A percentile compares a stretch with the other conserved stretches of the same genome.
These are phyloP conservation scores for Thunnus maccoyii DNA, from an alignment of 2,113 vertebrate genomes.

Conservation along the genomic window DNA sequence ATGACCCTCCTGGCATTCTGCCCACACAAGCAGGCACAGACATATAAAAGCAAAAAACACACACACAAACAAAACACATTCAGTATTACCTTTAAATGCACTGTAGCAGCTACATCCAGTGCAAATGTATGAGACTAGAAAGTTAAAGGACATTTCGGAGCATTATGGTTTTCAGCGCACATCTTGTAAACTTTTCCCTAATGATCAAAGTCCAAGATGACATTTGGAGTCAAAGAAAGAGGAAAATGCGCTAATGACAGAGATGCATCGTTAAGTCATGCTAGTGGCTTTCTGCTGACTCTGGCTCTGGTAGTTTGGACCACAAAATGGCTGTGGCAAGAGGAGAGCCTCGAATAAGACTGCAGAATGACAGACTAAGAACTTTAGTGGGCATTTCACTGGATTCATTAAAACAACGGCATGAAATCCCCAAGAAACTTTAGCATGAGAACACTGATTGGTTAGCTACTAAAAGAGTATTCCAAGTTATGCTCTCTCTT, in stretches of 20 bases:
- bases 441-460: slow-evolving; percentile 70
- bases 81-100: slow-evolving; percentile 11
- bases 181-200: slow-evolving; percentile 53
- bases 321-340: slow-evolving; percentile 72
- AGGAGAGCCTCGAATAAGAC: slow-evolving; percentile 74
- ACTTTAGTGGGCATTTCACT: slow-evolving; percentile 77
- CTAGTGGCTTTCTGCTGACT: slow-evolving; percentile 78
- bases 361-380: slow-evolving; percentile 77
- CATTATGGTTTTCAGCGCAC: slow-evolving; percentile 42
- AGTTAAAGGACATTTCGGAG: slow-evolving; percentile 23
- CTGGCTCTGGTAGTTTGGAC: slow-evolving; percentile 64
- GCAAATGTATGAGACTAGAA: not conserved
- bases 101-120: not conserved
- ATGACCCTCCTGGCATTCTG: slow-evolving; percentile 75
- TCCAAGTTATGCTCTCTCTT: slow-evolving; percentile 56
- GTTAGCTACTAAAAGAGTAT: slow-evolving; percentile 61
- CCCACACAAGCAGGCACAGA: slow-evolving; percentile 14
- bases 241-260: slow-evolving; percentile 75
- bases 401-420: slow-evolving; percentile 79
- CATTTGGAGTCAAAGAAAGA: slow-evolving; percentile 61
- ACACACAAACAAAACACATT: slow-evolving; percentile 26
- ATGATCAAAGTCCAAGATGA: slow-evolving; percentile 66
- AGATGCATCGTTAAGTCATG: slow-evolving; percentile 75
- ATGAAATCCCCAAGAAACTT: slow-evolving; percentile 68
- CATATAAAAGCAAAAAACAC: not conserved